A percentile compares a stretch with the other conserved stretches of the same genome.
Evolutionary conservation across 2,113 vertebrate species (phyloP).

Genomic region (Erinaceus europaeus): DNA sequence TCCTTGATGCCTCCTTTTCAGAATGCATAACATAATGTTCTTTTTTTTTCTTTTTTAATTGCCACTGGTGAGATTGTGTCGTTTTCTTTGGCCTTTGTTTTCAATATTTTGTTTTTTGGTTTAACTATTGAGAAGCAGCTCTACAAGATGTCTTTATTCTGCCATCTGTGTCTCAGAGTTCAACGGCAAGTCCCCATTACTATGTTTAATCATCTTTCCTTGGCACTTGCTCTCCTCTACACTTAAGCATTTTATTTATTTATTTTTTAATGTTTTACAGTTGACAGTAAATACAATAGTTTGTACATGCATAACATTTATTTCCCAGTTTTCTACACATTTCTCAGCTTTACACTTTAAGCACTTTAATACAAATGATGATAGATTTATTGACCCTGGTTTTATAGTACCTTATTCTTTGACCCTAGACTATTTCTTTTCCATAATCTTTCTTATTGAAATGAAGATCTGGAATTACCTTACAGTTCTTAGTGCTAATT

Average conservation of each 20-base stretch:
- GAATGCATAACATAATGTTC: background rate
- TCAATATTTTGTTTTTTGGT: background rate
- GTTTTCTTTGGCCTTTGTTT: background rate
- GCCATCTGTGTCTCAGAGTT: background rate
- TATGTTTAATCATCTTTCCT: background rate
- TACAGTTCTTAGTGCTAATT: background rate
- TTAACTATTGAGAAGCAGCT: background rate
- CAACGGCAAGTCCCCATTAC: background rate
- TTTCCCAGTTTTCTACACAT: too few relatives aligned
- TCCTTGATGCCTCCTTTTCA: background rate
- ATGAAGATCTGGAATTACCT: background rate
- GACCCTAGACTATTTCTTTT: background rate
- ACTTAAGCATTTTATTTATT: too few relatives aligned
- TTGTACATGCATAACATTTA: too few relatives aligned
- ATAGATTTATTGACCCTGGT: background rate
- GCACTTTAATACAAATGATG: background rate
- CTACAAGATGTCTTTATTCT: background rate
- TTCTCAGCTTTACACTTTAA: too few relatives aligned
- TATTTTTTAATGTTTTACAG: too few relatives aligned
- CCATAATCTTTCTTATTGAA: background rate
- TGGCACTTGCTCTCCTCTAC: accelerated
- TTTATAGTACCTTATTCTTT: background rate
- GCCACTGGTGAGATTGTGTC: background rate
- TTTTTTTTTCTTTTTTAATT: background rate
- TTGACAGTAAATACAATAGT: too few relatives aligned